Evolutionary conservation across 2,888 invertebrate genomes (phyloP).

Genomic region (Aspidiotus destructor): DNA sequence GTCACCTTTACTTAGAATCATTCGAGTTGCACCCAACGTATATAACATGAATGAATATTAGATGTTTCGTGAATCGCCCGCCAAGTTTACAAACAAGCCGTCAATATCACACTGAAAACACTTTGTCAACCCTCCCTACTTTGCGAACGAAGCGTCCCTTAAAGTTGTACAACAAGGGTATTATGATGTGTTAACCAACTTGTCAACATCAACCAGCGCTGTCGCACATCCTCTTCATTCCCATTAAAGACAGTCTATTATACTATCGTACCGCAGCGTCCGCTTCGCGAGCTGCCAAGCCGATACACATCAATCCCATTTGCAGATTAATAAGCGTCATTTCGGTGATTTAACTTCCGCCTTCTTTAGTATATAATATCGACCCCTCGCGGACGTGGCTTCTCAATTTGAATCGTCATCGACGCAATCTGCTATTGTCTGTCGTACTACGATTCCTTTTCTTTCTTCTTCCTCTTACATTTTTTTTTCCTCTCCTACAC

Average conservation of each 20-base stretch:
- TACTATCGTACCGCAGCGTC: slow-evolving; percentile 26
- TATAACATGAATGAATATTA: no score
- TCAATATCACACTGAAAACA: slow-evolving; percentile 4
- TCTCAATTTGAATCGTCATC: slow-evolving; percentile 1
- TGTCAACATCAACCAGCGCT: slow-evolving; percentile 32
- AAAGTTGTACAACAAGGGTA: slow-evolving; percentile 21
- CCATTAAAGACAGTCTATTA: slow-evolving; percentile 26
- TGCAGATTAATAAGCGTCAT: slow-evolving; percentile 33
- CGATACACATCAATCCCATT: slow-evolving; percentile 33
- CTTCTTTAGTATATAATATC: slow-evolving; percentile 15
- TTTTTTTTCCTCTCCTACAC: background rate
- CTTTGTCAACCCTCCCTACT: background rate
- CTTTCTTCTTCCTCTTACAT: background rate
- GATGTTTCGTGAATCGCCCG: no score
- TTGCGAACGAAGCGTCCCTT: slow-evolving; percentile 21
- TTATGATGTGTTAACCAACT: slow-evolving; percentile 31
- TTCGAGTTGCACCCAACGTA: no score
- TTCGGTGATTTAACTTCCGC: slow-evolving; percentile 31
- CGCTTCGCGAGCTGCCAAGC: slow-evolving; percentile 23
- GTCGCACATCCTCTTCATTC: slow-evolving; percentile 24
- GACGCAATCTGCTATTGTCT: background rate
- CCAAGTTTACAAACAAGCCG: slow-evolving; percentile 4
- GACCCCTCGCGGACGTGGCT: background rate
- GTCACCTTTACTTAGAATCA: no score
- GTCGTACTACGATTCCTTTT: slow-evolving; percentile 4